These are phyloP conservation scores for Pollenia labialis DNA, from an alignment of 2,888 invertebrate genomes.

Conservation along the genomic window DNA sequence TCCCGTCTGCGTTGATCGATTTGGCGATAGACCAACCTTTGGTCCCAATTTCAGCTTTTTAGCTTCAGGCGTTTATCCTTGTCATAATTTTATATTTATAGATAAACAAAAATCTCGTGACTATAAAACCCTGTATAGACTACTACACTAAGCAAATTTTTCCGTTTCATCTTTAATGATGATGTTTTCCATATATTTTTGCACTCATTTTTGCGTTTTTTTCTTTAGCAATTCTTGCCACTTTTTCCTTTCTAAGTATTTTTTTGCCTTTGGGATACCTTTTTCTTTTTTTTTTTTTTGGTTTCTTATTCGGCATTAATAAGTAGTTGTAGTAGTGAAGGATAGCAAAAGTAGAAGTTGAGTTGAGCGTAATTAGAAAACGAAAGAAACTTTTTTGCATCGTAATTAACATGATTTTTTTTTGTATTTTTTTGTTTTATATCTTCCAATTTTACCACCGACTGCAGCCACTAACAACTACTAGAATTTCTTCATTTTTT, in stretches of 20 bases:
- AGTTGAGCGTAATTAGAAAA: conserved; percentile 70
- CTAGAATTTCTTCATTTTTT: conserved; percentile 14
- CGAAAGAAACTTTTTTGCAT: conserved; percentile 67
- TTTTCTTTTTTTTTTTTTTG: conserved; percentile 8
- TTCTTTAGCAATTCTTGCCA: neutral
- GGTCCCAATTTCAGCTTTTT: too few species aligned
- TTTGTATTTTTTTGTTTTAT: neutral
- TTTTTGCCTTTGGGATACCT: conserved; percentile 61
- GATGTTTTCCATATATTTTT: conserved; percentile 42
- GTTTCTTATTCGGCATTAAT: conserved; percentile 59
- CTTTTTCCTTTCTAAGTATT: conserved; percentile 33
- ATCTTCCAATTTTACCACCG: conserved; percentile 1
- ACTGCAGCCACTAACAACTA: conserved; percentile 28
- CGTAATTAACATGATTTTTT: conserved; percentile 70
- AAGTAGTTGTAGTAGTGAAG: conserved; percentile 54
- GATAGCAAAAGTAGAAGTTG: neutral
- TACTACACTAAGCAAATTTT: neutral
- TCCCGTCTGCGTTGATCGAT: too few species aligned
- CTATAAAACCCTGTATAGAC: conserved; percentile 31
- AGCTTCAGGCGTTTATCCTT: too few species aligned
- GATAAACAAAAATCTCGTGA: too few species aligned
- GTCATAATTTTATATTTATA: too few species aligned
- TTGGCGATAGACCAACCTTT: too few species aligned
- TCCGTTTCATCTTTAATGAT: conserved; percentile 49
- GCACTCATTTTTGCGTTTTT: neutral